These are phyloP conservation scores for Conistra vaccinii DNA, from an alignment of 2,888 invertebrate species.

Conservation along the genomic window DNA sequence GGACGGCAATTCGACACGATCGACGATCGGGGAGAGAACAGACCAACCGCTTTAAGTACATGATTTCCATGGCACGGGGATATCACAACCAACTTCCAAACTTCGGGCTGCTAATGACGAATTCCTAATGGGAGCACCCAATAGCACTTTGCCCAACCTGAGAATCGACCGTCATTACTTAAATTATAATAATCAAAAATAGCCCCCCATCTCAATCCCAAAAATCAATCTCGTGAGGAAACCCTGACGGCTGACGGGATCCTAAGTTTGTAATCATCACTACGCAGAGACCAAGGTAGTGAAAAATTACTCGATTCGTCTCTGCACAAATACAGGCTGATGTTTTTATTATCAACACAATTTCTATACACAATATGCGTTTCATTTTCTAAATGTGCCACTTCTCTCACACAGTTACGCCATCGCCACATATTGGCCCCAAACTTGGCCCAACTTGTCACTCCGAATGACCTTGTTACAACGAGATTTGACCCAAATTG, in stretches of 20 bases:
- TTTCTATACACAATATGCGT: neutral
- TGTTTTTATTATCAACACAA: conserved; percentile 5
- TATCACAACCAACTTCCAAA: no score
- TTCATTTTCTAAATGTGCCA: conserved; percentile 7
- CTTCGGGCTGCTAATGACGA: no score
- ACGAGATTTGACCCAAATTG: conserved; percentile 65
- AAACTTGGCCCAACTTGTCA: conserved; percentile 48
- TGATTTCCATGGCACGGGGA: no score
- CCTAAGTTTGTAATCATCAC: neutral
- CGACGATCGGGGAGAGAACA: no score
- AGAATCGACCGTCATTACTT: no score
- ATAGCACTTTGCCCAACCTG: no score
- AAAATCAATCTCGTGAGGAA: no score
- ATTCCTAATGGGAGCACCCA: no score
- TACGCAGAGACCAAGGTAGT: neutral
- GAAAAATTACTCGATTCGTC: neutral
- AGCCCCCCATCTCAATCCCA: no score
- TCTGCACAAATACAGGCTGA: neutral
- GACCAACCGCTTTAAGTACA: no score
- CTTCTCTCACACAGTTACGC: neutral
- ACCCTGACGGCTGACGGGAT: neutral
- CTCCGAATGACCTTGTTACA: conserved; percentile 47
- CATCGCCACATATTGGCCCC: conserved; percentile 34
- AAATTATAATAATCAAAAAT: neutral
- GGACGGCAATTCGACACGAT: no score